Conservation (phyloP, 1,140 invertebrate genomes). For the Euwallacea similis region DNA sequence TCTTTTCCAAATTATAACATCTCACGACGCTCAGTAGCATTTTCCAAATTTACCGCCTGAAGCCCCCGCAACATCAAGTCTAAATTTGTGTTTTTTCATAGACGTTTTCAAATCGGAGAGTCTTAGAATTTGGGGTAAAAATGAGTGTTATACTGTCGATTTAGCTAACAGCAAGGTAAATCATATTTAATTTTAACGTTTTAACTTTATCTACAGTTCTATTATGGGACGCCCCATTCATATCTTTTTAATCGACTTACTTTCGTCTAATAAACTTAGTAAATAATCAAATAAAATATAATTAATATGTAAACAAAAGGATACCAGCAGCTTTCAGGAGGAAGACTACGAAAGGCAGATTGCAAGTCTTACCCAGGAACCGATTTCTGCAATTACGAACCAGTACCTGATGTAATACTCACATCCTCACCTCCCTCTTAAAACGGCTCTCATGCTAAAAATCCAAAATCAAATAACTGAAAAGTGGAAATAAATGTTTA, state of each 20-base stretch:
- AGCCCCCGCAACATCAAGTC: too few species aligned
- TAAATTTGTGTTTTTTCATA: too few species aligned
- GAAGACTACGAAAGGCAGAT: constrained; percentile 47
- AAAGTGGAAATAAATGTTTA: constrained; percentile 49
- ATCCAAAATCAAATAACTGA: constrained; percentile 44
- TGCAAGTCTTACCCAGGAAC: constrained; percentile 84
- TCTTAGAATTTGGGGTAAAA: too few species aligned
- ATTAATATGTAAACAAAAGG: constrained; percentile 32
- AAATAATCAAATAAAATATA: constrained; percentile 22
- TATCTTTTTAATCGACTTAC: too few species aligned
- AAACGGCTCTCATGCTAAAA: constrained; percentile 42
- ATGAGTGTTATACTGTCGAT: too few species aligned
- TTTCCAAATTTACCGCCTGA: too few species aligned
- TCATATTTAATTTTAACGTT: not conserved
- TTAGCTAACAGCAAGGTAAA: too few species aligned
- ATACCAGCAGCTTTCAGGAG: constrained; percentile 37
- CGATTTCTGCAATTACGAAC: constrained; percentile 64
- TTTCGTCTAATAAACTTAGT: not conserved
- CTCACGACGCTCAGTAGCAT: too few species aligned
- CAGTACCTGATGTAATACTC: constrained; percentile 99
- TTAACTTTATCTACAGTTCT: too few species aligned
- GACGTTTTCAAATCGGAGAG: too few species aligned
- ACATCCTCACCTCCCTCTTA: constrained; percentile 60
- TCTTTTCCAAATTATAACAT: too few species aligned
- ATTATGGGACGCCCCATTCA: too few species aligned